Percentiles rank a stretch among this genome's conserved stretches.
These are phyloP conservation scores for Psittacula derbiana DNA, from an alignment of 2,797 vertebrate species.

Conservation along the genomic window DNA sequence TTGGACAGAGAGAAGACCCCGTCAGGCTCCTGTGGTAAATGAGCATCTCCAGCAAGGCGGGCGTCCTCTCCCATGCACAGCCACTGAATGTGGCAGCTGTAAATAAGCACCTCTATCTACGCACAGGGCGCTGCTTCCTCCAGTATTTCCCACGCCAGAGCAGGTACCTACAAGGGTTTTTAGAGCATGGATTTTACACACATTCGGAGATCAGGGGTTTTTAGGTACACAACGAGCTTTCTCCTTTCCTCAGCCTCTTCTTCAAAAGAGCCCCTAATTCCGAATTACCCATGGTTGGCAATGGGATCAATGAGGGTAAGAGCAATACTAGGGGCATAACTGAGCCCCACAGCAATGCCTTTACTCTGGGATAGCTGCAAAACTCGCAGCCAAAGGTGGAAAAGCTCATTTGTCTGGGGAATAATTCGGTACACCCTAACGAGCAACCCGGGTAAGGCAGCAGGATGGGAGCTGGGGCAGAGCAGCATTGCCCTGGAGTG, in stretches of 20 bases:
- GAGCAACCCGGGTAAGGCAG: neutral
- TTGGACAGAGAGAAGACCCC: constrained; percentile 35
- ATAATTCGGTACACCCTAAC: neutral
- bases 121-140: neutral
- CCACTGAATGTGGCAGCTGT: neutral
- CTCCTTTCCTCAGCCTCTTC: neutral
- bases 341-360: neutral
- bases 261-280: neutral
- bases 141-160: neutral
- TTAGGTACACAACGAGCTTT: neutral
- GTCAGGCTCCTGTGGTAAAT: constrained; percentile 11
- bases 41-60: neutral
- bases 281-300: neutral
- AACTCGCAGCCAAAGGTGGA: neutral
- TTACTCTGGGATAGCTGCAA: neutral
- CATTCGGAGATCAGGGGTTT: neutral
- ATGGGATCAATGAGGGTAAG: neutral
- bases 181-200: neutral
- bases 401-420: neutral
- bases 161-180: neutral
- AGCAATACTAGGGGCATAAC: neutral
- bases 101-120: neutral
- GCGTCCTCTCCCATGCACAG: neutral
- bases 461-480: neutral
- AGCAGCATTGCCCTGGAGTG: neutral